Conservation (phyloP, 2,888 invertebrate species). For the Strigamia crassipes region DNA sequence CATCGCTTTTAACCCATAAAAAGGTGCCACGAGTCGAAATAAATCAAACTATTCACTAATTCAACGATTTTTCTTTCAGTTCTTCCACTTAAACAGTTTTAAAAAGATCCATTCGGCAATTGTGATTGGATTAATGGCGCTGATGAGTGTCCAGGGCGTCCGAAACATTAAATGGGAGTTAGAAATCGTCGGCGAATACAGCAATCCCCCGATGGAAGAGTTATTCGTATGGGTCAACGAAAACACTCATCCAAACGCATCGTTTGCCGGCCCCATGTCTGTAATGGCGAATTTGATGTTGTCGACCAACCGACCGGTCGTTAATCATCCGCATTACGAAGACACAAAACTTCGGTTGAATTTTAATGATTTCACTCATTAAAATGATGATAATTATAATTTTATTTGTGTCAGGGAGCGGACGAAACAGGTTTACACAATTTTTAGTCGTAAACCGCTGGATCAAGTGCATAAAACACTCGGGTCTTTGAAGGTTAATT, state of each 20-base stretch:
- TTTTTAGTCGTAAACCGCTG: conserved; percentile 75
- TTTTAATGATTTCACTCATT: background rate
- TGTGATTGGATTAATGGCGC: conserved; percentile 63
- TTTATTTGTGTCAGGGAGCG: conserved; percentile 67
- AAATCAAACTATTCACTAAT: background rate
- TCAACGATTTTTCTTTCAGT: conserved; percentile 54
- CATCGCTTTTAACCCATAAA: conserved; percentile 69
- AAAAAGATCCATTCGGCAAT: conserved; percentile 60
- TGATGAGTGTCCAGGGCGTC: conserved; percentile 65
- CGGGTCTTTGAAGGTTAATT: conserved; percentile 70
- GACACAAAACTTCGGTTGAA: conserved; percentile 73
- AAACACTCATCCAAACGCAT: conserved; percentile 68
- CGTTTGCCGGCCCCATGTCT: conserved; percentile 86
- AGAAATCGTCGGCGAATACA: conserved; percentile 68
- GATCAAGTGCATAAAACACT: conserved; percentile 72
- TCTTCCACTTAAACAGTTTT: conserved; percentile 59
- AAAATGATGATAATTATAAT: too few relatives aligned
- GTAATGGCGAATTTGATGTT: conserved; percentile 80
- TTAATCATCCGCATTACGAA: conserved; percentile 88
- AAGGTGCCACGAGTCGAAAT: conserved; percentile 60
- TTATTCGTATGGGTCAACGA: conserved; percentile 76
- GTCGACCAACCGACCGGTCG: conserved; percentile 74
- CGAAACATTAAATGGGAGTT: conserved; percentile 64
- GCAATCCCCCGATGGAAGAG: conserved; percentile 73
- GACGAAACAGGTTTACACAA: conserved; percentile 77